Base-by-base conservation (phyloP, 2,888 invertebrate genomes). In the Diarsia mendica region DNA sequence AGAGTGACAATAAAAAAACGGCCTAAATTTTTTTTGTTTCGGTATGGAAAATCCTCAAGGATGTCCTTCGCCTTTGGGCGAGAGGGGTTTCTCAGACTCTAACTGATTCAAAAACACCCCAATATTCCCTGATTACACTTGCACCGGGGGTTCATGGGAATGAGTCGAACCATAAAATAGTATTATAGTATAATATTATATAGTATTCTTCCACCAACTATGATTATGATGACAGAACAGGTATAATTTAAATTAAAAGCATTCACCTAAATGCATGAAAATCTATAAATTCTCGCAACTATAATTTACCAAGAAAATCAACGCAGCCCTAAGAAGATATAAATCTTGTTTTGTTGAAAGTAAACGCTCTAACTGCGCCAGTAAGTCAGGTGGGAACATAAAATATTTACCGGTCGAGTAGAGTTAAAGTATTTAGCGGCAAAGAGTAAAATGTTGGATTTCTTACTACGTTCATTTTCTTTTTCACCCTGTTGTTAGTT, bases 321-420 rank as follows among this genome's bases (percentile, higher is more conserved):
- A 83, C 83, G 87, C 88, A 84, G 77, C 80, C 80, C 84, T 71
- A 61, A 72, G 77, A 79, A 77, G 84, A 84, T 87, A 88, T 90
- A 90, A 89, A 91, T 91, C 88, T 89, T 89, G 83, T 86, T 83
- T 82, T 83, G 80, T 82, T 79, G 75, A 86, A 85, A 85, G 77
- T 84, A 89, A 90, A 88, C 87, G 87, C 83, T 89, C 85, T 88
- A 87, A 88, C 87, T 85, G 78, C 85, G 81, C 83, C 79, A 85
- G 85, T 88, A 88, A 90, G 89, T 89, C 89, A 90, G 90, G 89
- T 89, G 87, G 84, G 83, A 82, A 88, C 91, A 91, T 93, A 93
- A 92, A 93, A 92, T 92, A 93, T 93, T 92, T 91, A 93, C 91
- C 85, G 87, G 88, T 88, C 81, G 87, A 89, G 89, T 91, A 88